Evolutionary conservation across 1,140 invertebrate genomes (phyloP), one percentile per base, ranked within the genome.

Genomic region (Trichomalopsis sarcophagae): DNA sequence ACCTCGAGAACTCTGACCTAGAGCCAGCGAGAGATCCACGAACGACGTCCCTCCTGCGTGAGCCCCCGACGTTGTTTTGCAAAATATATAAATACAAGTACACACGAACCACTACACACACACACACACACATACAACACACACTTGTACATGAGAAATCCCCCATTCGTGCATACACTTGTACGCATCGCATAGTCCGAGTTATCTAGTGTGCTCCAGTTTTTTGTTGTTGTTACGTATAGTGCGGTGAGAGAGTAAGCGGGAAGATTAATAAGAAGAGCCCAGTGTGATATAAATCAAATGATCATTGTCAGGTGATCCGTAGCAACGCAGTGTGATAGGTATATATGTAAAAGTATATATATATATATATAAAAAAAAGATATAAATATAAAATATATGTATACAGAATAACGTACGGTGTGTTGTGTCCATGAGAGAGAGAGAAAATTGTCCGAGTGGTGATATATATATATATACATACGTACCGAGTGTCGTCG

Each of bases 261-360:
- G 36, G 7, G n/a, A 81, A 75, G 27, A 84, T 69, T 23, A 47
- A 80, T 50, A 79, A 77, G 62, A 78, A 84, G 81, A 86, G 81
- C 85, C 36, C 75, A 86, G 85, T 86, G 85, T 86, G 85, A 86
- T 86, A 86, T 83, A 83, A 86, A 84, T 86, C 73, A 84, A 86
- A 84, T 81, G 81, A 87, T 89, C 86, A 84, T 87, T 87, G 50
- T 82, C 84, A 82, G 73, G 85, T 83, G 82, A 84, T 84, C 81
- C 23, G 87, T 89, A 89, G 89, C 84, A 89, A 87, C 87, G 86
- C 87, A 90, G 90, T 89, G 91, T 90, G 90, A 92, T 91, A 91
- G 88, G 88, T 87, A 89, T 91, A 87, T 85, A 85, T 82, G 86
- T 77, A 80, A 78, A 83, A 74, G 85, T 82, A 69, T 74, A 81